Conservation (phyloP, 2,113 vertebrate species). For the Aix galericulata region DNA sequence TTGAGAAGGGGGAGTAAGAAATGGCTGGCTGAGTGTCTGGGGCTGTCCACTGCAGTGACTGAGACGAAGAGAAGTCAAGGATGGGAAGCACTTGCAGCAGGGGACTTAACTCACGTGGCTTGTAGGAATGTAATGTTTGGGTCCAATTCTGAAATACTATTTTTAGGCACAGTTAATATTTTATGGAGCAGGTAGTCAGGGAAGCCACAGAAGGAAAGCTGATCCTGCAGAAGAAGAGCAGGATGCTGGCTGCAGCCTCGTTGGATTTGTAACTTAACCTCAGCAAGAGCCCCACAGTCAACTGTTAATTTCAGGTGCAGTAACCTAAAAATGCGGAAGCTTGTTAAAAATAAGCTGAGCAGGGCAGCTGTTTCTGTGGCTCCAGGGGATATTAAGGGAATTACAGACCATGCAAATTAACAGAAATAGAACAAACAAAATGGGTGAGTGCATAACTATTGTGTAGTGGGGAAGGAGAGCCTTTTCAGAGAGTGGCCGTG, state of each 20-base stretch:
- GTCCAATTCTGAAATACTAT: neutral
- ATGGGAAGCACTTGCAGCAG: neutral
- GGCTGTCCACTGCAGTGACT: neutral
- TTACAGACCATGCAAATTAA: neutral
- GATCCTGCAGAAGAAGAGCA: neutral
- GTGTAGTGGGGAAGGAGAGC: neutral
- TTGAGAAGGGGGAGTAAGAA: neutral
- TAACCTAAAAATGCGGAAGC: neutral
- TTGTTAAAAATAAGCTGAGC: neutral
- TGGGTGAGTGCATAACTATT: neutral
- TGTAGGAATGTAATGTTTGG: neutral
- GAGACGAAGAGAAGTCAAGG: neutral
- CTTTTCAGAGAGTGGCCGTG: neutral
- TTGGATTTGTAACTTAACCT: neutral
- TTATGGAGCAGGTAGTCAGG: neutral
- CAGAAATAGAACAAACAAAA: neutral
- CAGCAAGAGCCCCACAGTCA: neutral
- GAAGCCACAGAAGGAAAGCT: neutral
- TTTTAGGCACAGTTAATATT: neutral
- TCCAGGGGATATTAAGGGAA: neutral
- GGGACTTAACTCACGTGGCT: neutral
- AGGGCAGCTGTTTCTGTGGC: neutral
- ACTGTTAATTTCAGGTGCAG: neutral
- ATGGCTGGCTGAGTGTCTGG: neutral
- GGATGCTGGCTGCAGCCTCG: neutral